Base-by-base conservation (phyloP, 2,888 invertebrate species). In the Bembecia ichneumoniformis region DNA sequence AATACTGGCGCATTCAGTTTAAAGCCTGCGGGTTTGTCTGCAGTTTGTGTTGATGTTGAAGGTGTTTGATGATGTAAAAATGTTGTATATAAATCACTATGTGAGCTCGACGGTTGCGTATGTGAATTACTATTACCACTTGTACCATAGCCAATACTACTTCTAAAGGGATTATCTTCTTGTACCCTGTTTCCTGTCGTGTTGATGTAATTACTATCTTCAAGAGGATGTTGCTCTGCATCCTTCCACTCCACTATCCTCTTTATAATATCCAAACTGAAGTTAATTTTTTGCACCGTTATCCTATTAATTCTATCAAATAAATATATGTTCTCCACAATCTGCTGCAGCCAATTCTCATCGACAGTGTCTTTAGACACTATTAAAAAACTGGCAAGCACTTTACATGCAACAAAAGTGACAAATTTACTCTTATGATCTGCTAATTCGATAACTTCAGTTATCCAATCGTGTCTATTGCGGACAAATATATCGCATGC, bases 181-280 rank as follows among this genome's bases (percentile, higher is more conserved):
- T 80, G 82, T n/a, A 83, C 75, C 52, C 69, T 78, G 52, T 66
- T 69, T n/a, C 68, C 80, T 16, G 67, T 69, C 61, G 81, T 71
- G 57, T 81, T 81, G 45, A 77, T 71, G 55, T 81, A 80, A 58
- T 77, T 88, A 55, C 88, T 89, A 53, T 94, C 95, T 66, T 95
- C 95, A 40, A 94, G 71, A 0, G 95, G 93, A 83, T 95, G 95
- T 60, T 91, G 89, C 68, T 93, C 92, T 28, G 92, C 82, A 76
- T 96, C 95, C 66, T 94, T 96, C 93, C 95, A 96, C 68, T 96
- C 96, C 0, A 96, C 93, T 63, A 96, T 94, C 60, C 94, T 90
- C 68, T 94, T 94, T 48, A 96, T 93, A 46, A 96, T 91, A 70
- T 96, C 95, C 60, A 96, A 82, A 56, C 94, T 93, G 74, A 95